Evolutionary conservation across 2,113 vertebrate species (phyloP).

Genomic region (Leuciscus idus): DNA sequence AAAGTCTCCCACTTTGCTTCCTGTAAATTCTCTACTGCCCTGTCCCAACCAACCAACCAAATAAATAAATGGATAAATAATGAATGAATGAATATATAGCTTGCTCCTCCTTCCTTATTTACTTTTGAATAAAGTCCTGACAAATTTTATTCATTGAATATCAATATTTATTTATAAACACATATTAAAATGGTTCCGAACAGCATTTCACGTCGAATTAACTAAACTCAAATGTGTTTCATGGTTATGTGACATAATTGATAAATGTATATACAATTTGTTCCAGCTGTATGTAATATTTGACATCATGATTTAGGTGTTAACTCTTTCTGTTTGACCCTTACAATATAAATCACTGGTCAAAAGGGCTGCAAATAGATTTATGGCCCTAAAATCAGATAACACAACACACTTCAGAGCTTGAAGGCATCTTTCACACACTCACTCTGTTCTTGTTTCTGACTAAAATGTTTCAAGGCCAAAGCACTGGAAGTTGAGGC

Average conservation of each 20-base stretch:
- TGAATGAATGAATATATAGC: too few relatives aligned
- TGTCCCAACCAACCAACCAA: background rate
- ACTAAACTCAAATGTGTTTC: background rate
- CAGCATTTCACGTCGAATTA: background rate
- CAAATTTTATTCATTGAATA: background rate
- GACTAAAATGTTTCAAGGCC: slow-evolving; percentile 48
- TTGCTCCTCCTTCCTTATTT: too few relatives aligned
- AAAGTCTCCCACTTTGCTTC: background rate
- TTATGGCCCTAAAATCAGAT: slow-evolving; percentile 33
- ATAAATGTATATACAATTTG: slow-evolving; percentile 7
- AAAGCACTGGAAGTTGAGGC: slow-evolving; percentile 39
- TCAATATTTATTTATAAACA: background rate
- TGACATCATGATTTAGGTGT: slow-evolving; percentile 20
- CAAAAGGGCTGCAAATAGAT: slow-evolving; percentile 5
- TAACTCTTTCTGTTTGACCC: slow-evolving; percentile 11
- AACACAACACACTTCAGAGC: slow-evolving; percentile 30
- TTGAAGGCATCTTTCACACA: slow-evolving; percentile 25
- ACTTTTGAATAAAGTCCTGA: too few relatives aligned
- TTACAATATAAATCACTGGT: background rate
- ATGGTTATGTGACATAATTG: background rate
- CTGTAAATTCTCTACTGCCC: background rate
- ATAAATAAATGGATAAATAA: too few relatives aligned
- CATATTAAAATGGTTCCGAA: background rate
- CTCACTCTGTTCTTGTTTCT: slow-evolving; percentile 17
- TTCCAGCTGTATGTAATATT: slow-evolving; percentile 21